These are phyloP conservation scores for Pseudeuparius sepicola DNA, from an alignment of 2,888 invertebrate species.

Conservation along the genomic window DNA sequence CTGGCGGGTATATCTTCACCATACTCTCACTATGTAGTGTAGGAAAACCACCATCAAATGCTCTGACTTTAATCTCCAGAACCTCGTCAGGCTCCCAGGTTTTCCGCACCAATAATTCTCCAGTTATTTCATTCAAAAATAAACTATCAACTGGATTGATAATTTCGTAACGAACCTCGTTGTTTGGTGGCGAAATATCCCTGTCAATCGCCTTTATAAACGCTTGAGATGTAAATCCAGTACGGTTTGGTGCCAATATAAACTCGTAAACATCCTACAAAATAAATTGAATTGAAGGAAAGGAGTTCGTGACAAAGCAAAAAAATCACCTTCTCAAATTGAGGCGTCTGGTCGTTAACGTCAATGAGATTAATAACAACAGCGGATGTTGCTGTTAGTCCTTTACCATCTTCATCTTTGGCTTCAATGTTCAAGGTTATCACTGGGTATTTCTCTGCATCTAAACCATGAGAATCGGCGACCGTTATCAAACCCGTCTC, in stretches of 20 bases:
- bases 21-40: slow-evolving; percentile 61
- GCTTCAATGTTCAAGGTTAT: slow-evolving; percentile 78
- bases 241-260: slow-evolving; percentile 61
- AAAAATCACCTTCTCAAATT: slow-evolving; percentile 74
- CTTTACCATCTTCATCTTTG: slow-evolving; percentile 75
- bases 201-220: slow-evolving; percentile 73
- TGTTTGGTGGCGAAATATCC: slow-evolving; percentile 77
- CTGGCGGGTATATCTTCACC: too few species aligned
- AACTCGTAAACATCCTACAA: slow-evolving; percentile 72
- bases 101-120: slow-evolving; percentile 57
- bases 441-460: slow-evolving; percentile 70
- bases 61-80: slow-evolving; percentile 62
- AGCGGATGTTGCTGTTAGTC: slow-evolving; percentile 63
- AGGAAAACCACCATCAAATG: slow-evolving; percentile 78
- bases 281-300: too few species aligned
- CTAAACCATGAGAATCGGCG: slow-evolving; percentile 64
- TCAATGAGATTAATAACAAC: slow-evolving; percentile 65
- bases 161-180: slow-evolving; percentile 75
- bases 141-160: slow-evolving; percentile 61
- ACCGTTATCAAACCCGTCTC: slow-evolving; percentile 73
- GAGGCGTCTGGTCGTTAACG: slow-evolving; percentile 47
- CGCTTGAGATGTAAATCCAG: slow-evolving; percentile 59
- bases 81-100: slow-evolving; percentile 35
- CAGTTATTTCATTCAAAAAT: slow-evolving; percentile 66
- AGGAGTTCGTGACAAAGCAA: too few species aligned